Conservation (phyloP, 2,797 vertebrate genomes). For the Macropus fuliginosus region DNA sequence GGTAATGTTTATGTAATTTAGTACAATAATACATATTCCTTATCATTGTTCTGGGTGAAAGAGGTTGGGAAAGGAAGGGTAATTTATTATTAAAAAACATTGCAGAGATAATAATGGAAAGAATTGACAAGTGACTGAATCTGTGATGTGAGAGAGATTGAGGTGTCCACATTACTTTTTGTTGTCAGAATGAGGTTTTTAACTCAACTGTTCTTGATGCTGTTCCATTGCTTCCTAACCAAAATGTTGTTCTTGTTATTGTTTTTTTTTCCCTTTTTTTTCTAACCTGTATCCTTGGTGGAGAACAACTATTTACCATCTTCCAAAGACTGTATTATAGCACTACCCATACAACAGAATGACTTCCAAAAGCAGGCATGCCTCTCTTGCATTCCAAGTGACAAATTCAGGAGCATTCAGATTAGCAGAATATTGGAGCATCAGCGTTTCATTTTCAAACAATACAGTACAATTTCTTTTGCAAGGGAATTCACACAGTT, state of each 20-base stretch:
- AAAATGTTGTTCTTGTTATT: not conserved
- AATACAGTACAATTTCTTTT: slow-evolving; percentile 21
- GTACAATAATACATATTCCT: slow-evolving; percentile 75
- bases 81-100: not conserved
- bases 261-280: not conserved
- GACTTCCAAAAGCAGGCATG: not conserved
- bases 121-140: not conserved
- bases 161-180: not conserved
- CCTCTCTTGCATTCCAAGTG: not conserved
- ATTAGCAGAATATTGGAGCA: slow-evolving; percentile 17
- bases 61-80: not conserved
- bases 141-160: not conserved
- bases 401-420: not conserved
- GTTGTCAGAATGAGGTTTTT: not conserved
- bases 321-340: not conserved
- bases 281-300: not conserved
- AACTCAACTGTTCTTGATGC: not conserved
- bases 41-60: slow-evolving; percentile 75
- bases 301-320: not conserved
- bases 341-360: not conserved
- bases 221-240: not conserved
- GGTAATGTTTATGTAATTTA: slow-evolving; percentile 76
- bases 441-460: not conserved
- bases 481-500: slow-evolving; percentile 8
- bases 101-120: not conserved